Conservation (phyloP, 2,113 vertebrate species). For the Euleptes europaea region DNA sequence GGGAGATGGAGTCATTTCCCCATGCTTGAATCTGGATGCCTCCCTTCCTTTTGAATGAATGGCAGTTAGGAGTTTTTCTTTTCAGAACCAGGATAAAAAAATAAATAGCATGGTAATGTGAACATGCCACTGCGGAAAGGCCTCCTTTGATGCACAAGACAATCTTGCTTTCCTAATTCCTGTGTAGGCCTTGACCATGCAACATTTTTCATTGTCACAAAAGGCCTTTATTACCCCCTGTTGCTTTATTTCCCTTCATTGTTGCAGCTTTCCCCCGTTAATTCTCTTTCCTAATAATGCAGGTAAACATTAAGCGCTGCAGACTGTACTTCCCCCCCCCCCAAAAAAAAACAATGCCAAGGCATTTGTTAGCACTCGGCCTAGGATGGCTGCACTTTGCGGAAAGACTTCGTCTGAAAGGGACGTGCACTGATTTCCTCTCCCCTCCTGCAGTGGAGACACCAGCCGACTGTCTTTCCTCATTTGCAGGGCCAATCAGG, state of each 20-base stretch:
- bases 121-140: background rate
- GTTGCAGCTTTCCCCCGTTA: background rate
- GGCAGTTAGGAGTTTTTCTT: background rate
- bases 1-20: background rate
- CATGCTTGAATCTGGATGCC: background rate
- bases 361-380: no score
- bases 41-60: background rate
- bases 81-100: background rate
- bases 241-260: background rate
- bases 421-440: no score
- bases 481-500: no score
- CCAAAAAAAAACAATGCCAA: no score
- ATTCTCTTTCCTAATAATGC: background rate
- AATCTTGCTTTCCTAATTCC: background rate
- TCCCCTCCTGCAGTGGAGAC: no score
- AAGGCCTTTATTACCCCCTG: background rate
- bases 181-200: background rate
- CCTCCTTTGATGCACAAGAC: background rate
- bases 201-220: background rate
- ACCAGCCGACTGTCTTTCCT: no score
- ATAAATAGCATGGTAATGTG: background rate
- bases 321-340: background rate
- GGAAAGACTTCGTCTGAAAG: no score
- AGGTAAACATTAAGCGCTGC: background rate
- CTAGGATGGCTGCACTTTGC: no score